These are phyloP conservation scores for Pseudomugil tenellus DNA, from an alignment of 2,797 vertebrate genomes.

Conservation along the genomic window DNA sequence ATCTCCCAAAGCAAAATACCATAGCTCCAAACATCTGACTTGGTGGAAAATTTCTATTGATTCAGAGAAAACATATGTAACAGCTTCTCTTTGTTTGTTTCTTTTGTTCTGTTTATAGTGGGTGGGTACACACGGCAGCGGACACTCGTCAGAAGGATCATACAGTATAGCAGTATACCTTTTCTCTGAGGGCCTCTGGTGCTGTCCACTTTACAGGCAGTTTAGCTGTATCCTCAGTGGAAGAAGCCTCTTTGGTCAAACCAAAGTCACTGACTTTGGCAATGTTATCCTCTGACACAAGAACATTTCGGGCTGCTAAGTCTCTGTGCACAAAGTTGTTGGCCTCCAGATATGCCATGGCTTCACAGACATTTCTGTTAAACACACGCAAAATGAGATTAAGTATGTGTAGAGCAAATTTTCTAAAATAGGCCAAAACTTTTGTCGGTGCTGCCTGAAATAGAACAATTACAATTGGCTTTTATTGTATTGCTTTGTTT, in stretches of 20 bases:
- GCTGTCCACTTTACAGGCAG: constrained; percentile 97
- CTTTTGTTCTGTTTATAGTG: constrained; percentile 3
- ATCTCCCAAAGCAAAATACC: constrained; percentile 99
- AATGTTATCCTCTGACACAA: constrained; percentile 95
- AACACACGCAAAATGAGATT: not conserved
- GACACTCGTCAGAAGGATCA: not conserved
- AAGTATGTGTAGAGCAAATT: not conserved
- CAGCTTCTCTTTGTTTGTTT: not conserved
- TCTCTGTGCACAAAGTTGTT: constrained; percentile 98
- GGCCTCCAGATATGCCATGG: constrained; percentile 95
- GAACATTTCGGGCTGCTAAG: constrained; percentile 93
- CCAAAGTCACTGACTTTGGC: constrained; percentile 99
- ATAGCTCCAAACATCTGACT: constrained; percentile 98
- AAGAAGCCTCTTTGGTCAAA: constrained; percentile 95
- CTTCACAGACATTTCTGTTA: constrained; percentile 93
- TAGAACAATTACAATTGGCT: too few species aligned
- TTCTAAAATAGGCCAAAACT: too few species aligned
- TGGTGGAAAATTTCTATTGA: constrained; percentile 95
- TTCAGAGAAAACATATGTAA: constrained; percentile 21
- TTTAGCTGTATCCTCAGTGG: constrained; percentile 93
- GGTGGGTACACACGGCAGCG: not conserved
- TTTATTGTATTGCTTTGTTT: too few species aligned
- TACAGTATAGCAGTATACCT: constrained; percentile 80
- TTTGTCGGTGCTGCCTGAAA: too few species aligned
- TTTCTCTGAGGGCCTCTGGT: constrained; percentile 95